Evolutionary conservation across 2,113 vertebrate species (phyloP).

Genomic region (Lagenorhynchus albirostris): DNA sequence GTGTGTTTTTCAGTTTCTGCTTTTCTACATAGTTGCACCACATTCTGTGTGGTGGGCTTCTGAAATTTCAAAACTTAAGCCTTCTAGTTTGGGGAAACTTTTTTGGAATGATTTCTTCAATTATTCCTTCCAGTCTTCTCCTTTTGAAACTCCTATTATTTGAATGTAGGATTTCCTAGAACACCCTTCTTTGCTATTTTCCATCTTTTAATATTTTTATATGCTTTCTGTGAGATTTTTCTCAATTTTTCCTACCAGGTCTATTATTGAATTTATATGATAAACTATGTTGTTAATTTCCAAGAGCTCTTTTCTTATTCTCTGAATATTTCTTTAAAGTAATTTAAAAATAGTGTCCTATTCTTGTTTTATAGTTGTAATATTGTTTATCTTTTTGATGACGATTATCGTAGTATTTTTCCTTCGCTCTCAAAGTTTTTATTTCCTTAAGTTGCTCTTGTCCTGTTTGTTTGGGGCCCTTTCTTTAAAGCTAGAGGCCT

Average conservation of each 20-base stretch:
- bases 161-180: background rate
- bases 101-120: background rate
- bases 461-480: background rate
- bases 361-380: background rate
- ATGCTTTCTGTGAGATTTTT: conserved; percentile 7
- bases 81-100: background rate
- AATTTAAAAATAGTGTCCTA: background rate
- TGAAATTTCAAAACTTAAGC: background rate
- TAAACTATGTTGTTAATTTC: background rate
- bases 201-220: background rate
- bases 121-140: background rate
- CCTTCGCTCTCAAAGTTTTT: background rate
- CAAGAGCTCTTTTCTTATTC: background rate
- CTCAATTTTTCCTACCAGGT: background rate
- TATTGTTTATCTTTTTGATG: background rate
- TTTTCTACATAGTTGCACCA: background rate
- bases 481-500: background rate
- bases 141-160: background rate
- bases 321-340: conserved; percentile 3
- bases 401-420: background rate
- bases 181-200: background rate
- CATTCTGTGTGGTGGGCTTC: background rate
- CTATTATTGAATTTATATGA: background rate
- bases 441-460: background rate
- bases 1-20: background rate